Evolutionary conservation across 2,888 invertebrate species (phyloP), one percentile per base, ranked within the genome.

Genomic region (Galerucella pusilla): DNA sequence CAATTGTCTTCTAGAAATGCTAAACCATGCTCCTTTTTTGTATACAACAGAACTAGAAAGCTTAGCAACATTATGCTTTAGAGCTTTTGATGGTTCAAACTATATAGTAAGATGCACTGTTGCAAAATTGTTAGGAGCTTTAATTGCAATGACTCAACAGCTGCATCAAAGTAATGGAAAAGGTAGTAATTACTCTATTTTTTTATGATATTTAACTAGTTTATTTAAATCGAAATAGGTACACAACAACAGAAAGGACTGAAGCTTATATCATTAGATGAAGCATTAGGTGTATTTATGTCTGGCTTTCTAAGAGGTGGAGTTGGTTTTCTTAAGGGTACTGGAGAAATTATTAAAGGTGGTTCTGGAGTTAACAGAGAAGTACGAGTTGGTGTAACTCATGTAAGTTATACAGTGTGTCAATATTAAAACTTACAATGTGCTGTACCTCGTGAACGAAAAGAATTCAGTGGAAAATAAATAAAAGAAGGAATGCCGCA

Each of bases 351-450:
- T 85, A 98, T 98, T 80, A 98, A 98, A 88, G 97, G 97, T 5
- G 95, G 95, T 79, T 96, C 96, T 0, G 94, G 96, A 10, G 95
- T 98, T 0, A 97, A 97, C 87, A 90, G 97, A 78, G 99, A 99
- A 90, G 96, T 99, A 72, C 91, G 99, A 80, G 97, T 99, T 74
- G 99, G 99, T 75, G 96, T 99, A 0, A 98, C 99, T 5, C 97
- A 99, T 90, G 97, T 97, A 88, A 92, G 79, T 73, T 46, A 5
- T 42, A 25, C 52, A 64, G n/a, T 25, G 6, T 11, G 4, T 46
- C 12, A 12, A 9, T 11, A 6, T 46, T 12, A 9, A 11, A 12
- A 46, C 2, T 46, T 11, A 46, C 4, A 46, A 2, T 46, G 2
- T 46, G 46, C 12, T 46, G 46, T 12, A 46, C 12, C 20, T 20